A percentile compares a stretch with the other conserved stretches of the same genome.
These are phyloP conservation scores for Glyptemys insculpta DNA, from an alignment of 2,797 vertebrate genomes.

Conservation along the genomic window DNA sequence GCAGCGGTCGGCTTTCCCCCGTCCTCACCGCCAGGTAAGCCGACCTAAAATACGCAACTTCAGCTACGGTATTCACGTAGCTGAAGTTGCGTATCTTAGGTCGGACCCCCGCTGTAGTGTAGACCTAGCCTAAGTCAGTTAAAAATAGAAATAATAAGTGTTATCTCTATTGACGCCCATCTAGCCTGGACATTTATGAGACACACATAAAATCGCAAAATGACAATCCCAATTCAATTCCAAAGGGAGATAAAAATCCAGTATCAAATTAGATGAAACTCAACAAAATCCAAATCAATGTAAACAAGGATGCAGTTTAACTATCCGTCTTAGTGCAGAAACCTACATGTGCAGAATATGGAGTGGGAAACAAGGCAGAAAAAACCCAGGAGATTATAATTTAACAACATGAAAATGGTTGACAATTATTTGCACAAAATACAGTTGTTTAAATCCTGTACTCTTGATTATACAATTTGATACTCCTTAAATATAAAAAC, in stretches of 20 bases:
- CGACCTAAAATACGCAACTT: too few relatives aligned
- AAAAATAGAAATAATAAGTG: neutral
- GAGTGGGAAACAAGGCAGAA: neutral
- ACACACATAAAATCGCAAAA: neutral
- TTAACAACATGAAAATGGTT: neutral
- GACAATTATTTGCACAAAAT: neutral
- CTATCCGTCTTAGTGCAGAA: accelerated
- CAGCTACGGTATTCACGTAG: too few relatives aligned
- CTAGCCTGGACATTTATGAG: neutral
- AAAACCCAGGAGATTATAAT: neutral
- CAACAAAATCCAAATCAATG: neutral
- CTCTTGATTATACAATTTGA: neutral
- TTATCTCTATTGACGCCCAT: neutral
- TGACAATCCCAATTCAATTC: neutral
- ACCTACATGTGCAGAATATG: neutral
- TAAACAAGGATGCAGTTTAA: neutral
- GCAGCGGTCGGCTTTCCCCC: too few relatives aligned
- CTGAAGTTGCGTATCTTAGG: too few relatives aligned
- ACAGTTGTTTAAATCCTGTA: neutral
- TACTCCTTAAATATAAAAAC: neutral
- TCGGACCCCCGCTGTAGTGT: too few relatives aligned
- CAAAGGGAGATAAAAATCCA: neutral
- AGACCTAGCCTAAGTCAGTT: neutral
- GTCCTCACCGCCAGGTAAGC: too few relatives aligned
- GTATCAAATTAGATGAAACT: neutral